These are phyloP conservation scores for Podabrus alpinus DNA, from an alignment of 2,888 invertebrate species.

Conservation along the genomic window DNA sequence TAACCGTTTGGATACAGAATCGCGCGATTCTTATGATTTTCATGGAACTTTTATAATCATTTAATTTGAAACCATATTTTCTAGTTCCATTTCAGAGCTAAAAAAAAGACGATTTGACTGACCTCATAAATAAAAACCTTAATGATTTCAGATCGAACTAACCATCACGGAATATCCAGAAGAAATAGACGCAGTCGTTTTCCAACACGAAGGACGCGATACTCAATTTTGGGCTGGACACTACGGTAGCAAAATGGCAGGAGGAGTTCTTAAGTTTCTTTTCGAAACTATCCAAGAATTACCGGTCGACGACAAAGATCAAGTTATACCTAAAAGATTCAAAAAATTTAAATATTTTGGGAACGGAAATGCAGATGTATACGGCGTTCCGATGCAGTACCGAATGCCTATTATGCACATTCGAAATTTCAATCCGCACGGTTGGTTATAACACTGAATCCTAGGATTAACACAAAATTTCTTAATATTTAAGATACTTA, in stretches of 20 bases:
- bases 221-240: conserved; percentile 67
- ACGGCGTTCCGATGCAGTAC: too few species aligned
- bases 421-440: too few species aligned
- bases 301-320: conserved; percentile 8
- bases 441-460: too few species aligned
- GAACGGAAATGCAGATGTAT: conserved; percentile 4
- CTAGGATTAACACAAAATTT: too few species aligned
- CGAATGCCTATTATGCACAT: too few species aligned
- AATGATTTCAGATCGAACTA: conserved; percentile 54
- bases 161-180: conserved; percentile 59
- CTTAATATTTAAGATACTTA: too few species aligned
- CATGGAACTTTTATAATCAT: too few species aligned
- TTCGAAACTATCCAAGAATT: conserved; percentile 41
- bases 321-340: conserved; percentile 7
- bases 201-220: conserved; percentile 63
- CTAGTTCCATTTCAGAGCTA: too few species aligned
- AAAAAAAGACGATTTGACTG: too few species aligned
- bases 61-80: too few species aligned
- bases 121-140: not conserved
- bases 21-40: too few species aligned
- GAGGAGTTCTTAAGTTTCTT: conserved; percentile 57
- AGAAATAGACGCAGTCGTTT: conserved; percentile 58
- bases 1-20: too few species aligned
- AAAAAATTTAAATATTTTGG: conserved; percentile 3
- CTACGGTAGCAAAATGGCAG: conserved; percentile 70